These are phyloP conservation scores for Tor tambroides DNA, from an alignment of 2,113 vertebrate species.

Conservation along the genomic window DNA sequence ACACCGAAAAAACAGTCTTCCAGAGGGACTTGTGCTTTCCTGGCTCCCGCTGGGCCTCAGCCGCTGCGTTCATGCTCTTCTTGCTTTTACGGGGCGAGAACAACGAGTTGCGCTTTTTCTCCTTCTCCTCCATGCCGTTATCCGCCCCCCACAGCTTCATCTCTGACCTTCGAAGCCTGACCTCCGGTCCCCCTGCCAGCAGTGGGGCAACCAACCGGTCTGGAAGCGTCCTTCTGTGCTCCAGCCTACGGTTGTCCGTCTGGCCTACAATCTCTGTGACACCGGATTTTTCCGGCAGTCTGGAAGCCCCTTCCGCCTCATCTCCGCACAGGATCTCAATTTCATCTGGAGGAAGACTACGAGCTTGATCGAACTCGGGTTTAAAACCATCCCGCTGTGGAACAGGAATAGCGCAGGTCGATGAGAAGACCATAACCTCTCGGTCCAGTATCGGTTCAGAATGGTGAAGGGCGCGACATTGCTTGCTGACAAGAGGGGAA, in stretches of 20 bases:
- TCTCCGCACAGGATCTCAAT: slow-evolving; percentile 47
- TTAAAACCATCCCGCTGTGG: background rate
- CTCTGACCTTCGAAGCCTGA: slow-evolving; percentile 29
- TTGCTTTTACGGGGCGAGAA: slow-evolving; percentile 85
- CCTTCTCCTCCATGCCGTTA: slow-evolving; percentile 68
- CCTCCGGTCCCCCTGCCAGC: slow-evolving; percentile 13
- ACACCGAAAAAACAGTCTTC: slow-evolving; percentile 86
- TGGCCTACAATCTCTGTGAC: background rate
- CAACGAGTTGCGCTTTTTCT: slow-evolving; percentile 82
- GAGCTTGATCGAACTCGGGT: slow-evolving; percentile 13
- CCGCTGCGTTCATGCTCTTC: slow-evolving; percentile 75
- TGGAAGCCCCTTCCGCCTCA: slow-evolving; percentile 25
- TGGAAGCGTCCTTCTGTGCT: slow-evolving; percentile 1
- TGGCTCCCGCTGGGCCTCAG: slow-evolving; percentile 70
- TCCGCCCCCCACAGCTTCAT: slow-evolving; percentile 8
- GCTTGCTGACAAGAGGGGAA: slow-evolving; percentile 66
- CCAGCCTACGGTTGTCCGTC: slow-evolving; percentile 19
- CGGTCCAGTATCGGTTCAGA: slow-evolving; percentile 57
- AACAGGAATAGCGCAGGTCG: background rate
- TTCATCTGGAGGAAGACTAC: slow-evolving; percentile 46
- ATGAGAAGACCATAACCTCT: slow-evolving; percentile 57
- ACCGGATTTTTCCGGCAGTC: background rate
- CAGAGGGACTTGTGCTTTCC: slow-evolving; percentile 82
- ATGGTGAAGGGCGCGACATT: slow-evolving; percentile 70
- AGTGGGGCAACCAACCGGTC: slow-evolving; percentile 1